Evolutionary conservation across 2,113 vertebrate species (phyloP).

Genomic region (Paradoxurus hermaphroditus): DNA sequence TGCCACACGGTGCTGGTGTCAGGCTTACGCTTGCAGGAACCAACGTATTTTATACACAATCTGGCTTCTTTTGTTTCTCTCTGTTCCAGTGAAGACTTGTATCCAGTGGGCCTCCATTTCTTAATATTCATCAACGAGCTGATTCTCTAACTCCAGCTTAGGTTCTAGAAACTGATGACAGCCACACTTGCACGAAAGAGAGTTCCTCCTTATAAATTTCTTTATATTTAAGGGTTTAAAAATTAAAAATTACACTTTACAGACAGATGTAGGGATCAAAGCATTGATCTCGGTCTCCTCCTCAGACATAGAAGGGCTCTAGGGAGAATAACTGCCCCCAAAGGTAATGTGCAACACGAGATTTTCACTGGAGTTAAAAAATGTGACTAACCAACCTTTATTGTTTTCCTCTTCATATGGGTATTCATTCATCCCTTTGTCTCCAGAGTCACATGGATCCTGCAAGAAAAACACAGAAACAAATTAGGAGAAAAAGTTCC

Average conservation of each 20-base stretch:
- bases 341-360: neutral
- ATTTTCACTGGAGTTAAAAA: neutral
- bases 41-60: constrained; percentile 2
- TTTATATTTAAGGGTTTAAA: neutral
- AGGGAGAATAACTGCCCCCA: neutral
- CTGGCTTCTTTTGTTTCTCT: neutral
- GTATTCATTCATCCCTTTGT: constrained; percentile 82
- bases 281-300: neutral
- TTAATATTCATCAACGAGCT: neutral
- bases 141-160: neutral
- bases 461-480: constrained; percentile 67
- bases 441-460: constrained; percentile 80
- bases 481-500: neutral
- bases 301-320: neutral
- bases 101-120: neutral
- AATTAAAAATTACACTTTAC: neutral
- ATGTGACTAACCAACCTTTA: constrained; percentile 80
- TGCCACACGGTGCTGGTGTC: neutral
- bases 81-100: neutral
- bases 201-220: neutral
- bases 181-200: neutral
- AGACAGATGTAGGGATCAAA: neutral
- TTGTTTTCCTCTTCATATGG: constrained; percentile 84
- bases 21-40: neutral
- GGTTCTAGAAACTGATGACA: neutral